These are phyloP conservation scores for Drosophila malerkotliana DNA, from an alignment of 1,140 invertebrate genomes.

Conservation along the genomic window DNA sequence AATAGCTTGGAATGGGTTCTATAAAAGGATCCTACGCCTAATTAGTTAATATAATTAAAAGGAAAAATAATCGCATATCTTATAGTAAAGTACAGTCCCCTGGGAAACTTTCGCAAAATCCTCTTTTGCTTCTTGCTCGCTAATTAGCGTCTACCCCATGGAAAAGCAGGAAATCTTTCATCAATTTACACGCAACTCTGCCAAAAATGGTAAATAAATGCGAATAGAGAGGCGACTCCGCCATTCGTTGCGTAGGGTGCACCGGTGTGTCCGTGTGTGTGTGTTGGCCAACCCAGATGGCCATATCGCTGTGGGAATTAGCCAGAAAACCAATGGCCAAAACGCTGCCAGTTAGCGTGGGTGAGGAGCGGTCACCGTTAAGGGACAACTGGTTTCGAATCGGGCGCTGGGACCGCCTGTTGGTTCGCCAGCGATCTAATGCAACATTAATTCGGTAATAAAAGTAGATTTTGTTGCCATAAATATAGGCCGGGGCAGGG, in stretches of 20 bases:
- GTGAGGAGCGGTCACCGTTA: slow-evolving; percentile 25
- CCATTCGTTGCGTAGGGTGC: slow-evolving; percentile 41
- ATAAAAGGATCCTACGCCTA: not conserved
- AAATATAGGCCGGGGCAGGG: slow-evolving; percentile 44
- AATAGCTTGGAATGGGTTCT: too few species aligned
- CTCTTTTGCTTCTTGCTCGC: not conserved
- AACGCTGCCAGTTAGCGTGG: slow-evolving; percentile 35
- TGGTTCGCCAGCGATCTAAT: slow-evolving; percentile 51
- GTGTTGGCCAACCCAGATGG: slow-evolving; percentile 23
- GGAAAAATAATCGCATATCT: slow-evolving; percentile 16
- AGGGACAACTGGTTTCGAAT: slow-evolving; percentile 48
- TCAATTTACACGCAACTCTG: slow-evolving; percentile 39
- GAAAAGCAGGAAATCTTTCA: slow-evolving; percentile 35
- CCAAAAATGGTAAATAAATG: slow-evolving; percentile 20
- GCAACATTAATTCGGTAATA: slow-evolving; percentile 68
- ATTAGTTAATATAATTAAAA: slow-evolving; percentile 6
- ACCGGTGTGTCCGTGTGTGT: slow-evolving; percentile 7
- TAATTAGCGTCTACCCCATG: slow-evolving; percentile 31
- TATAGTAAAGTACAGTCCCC: slow-evolving; percentile 3
- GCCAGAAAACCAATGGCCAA: slow-evolving; percentile 27
- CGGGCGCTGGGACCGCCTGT: slow-evolving; percentile 33
- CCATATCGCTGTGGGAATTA: slow-evolving; percentile 37
- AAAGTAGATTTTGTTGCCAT: slow-evolving; percentile 67
- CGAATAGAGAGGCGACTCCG: slow-evolving; percentile 13
- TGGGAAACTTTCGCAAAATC: slow-evolving; percentile 21